phyloP scores from a whole-genome alignment of 2,888 invertebrate genomes.

The Syrista parreyssii region DNA sequence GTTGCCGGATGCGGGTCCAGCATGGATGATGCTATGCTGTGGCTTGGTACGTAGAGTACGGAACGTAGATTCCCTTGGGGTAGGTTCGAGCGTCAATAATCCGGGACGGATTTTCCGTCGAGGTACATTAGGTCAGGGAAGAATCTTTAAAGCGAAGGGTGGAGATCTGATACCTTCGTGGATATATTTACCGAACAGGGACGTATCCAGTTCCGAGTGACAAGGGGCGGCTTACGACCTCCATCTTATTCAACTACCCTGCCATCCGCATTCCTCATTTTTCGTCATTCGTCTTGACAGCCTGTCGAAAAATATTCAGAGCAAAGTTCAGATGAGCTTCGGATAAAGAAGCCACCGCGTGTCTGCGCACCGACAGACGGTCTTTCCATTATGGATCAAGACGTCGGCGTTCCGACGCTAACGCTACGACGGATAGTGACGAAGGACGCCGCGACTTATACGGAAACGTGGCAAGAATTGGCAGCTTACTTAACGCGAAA shows the following conservation, averaged over 20 bases:
- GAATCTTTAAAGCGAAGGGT: not conserved
- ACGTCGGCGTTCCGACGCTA: not conserved
- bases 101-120: not conserved
- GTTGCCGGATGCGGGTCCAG: not conserved
- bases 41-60: not conserved
- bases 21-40: not conserved
- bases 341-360: not conserved
- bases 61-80: slow-evolving; percentile 5
- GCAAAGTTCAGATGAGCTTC: not conserved
- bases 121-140: slow-evolving; percentile 6
- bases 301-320: not conserved
- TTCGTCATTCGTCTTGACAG: not conserved
- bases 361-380: not conserved
- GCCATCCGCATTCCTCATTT: not conserved
- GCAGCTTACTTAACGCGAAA: not conserved
- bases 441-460: not conserved
- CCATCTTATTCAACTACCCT: not conserved
- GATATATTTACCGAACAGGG: not conserved
- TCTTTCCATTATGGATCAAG: not conserved
- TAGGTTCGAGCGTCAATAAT: slow-evolving; percentile 14
- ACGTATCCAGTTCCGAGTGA: not conserved
- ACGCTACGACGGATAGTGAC: not conserved
- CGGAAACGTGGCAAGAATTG: not conserved
- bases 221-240: not conserved
- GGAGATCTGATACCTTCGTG: not conserved